phyloP scores from a whole-genome alignment of 2,888 invertebrate genomes.

The Romanomermis culicivorax region DNA sequence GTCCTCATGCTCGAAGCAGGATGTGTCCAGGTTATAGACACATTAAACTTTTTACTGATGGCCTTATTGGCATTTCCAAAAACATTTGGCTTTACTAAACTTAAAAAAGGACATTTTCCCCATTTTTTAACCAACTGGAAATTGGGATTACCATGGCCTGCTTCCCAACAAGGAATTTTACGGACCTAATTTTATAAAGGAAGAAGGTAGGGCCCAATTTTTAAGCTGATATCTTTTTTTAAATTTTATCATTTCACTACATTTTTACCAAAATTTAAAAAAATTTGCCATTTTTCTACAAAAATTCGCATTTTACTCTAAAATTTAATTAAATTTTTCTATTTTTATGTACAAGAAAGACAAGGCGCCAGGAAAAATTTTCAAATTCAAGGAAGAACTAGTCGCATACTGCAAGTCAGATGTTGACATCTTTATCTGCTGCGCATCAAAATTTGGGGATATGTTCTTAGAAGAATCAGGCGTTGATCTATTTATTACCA shows the following conservation, averaged over 20 bases:
- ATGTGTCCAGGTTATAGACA: not conserved
- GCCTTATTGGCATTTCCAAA: too few species aligned
- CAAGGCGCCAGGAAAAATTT: not conserved
- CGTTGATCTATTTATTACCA: not conserved
- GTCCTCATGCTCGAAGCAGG: not conserved
- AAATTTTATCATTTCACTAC: too few species aligned
- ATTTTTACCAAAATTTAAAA: too few species aligned
- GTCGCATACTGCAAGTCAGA: not conserved
- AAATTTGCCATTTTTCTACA: too few species aligned
- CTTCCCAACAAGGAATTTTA: too few species aligned
- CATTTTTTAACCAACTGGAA: not conserved
- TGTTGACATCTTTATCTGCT: not conserved
- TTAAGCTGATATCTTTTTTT: not conserved
- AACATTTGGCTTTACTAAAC: too few species aligned
- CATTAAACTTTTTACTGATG: too few species aligned
- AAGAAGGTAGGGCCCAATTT: too few species aligned
- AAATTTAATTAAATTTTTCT: too few species aligned
- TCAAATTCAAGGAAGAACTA: not conserved
- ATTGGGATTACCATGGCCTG: not conserved
- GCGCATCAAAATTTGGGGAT: not conserved
- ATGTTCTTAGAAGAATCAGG: not conserved
- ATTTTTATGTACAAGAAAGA: too few species aligned
- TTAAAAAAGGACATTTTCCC: not conserved
- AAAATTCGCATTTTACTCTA: too few species aligned
- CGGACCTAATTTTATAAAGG: too few species aligned